Conservation (phyloP, 2,113 vertebrate genomes). For the Turnix velox region DNA sequence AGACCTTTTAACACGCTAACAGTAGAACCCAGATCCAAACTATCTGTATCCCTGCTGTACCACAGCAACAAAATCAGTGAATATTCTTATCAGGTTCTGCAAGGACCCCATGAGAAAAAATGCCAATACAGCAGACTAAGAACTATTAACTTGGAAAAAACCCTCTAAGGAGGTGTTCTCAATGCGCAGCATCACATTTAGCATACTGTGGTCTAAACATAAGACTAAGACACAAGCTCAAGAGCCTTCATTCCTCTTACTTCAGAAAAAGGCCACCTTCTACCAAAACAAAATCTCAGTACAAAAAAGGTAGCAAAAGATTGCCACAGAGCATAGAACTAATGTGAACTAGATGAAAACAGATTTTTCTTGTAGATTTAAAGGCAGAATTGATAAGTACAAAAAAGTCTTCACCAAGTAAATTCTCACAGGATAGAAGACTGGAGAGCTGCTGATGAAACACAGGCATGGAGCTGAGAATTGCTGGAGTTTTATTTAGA, state of each 20-base stretch:
- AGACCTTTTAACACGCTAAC: rapidly evolving
- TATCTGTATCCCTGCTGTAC: too few relatives aligned
- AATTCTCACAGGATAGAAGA: neutral
- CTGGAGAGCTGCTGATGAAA: neutral
- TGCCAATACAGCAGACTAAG: neutral
- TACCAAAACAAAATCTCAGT: neutral
- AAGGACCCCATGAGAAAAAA: neutral
- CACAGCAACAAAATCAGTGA: neutral
- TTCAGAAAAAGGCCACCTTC: neutral
- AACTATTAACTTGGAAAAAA: neutral
- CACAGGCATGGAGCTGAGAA: neutral
- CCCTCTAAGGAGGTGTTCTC: neutral
- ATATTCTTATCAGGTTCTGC: neutral
- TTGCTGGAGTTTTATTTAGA: neutral
- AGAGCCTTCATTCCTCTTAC: neutral
- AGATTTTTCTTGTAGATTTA: neutral
- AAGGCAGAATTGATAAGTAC: neutral
- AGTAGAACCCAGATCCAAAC: neutral
- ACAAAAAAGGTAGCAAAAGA: neutral
- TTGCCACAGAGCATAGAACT: neutral
- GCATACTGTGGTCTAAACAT: neutral
- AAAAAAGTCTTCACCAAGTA: neutral
- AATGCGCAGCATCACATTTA: neutral
- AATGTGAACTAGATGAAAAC: neutral
- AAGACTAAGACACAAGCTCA: neutral